phyloP scores from a whole-genome alignment of 2,888 invertebrate species.

The Malthinus flaveolus region DNA sequence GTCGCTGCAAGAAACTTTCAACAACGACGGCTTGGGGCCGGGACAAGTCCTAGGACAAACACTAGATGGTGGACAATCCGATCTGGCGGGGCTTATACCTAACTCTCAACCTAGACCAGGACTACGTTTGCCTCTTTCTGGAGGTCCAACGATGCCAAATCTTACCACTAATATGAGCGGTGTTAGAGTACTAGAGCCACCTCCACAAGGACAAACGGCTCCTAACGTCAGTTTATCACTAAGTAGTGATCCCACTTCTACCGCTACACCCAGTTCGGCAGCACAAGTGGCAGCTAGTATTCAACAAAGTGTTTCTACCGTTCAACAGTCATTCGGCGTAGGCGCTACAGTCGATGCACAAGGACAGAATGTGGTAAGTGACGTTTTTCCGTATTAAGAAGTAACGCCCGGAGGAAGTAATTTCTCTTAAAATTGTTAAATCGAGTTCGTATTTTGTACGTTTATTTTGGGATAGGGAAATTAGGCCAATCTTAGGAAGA shows the following conservation, averaged over 20 bases:
- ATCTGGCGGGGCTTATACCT: slow-evolving; percentile 48
- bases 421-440: too few relatives aligned
- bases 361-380: slow-evolving; percentile 44
- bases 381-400: slow-evolving; percentile 11
- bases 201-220: slow-evolving; percentile 47
- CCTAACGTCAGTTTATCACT: slow-evolving; percentile 59
- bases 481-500: too few relatives aligned
- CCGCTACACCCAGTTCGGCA: slow-evolving; percentile 33
- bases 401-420: too few relatives aligned
- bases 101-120: slow-evolving; percentile 41
- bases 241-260: slow-evolving; percentile 55
- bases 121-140: slow-evolving; percentile 42
- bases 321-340: slow-evolving; percentile 56
- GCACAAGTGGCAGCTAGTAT: slow-evolving; percentile 55
- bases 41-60: slow-evolving; percentile 56
- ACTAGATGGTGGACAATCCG: slow-evolving; percentile 62
- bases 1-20: slow-evolving; percentile 61
- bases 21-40: slow-evolving; percentile 59
- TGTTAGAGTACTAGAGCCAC: slow-evolving; percentile 48
- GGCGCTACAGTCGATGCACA: slow-evolving; percentile 39
- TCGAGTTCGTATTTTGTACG: too few relatives aligned
- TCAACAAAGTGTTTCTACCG: slow-evolving; percentile 50
- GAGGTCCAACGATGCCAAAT: slow-evolving; percentile 31
- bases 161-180: slow-evolving; percentile 31
- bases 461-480: too few relatives aligned